Evolutionary conservation across 2,113 vertebrate genomes (phyloP).

Genomic region (Leucoraja erinaceus): DNA sequence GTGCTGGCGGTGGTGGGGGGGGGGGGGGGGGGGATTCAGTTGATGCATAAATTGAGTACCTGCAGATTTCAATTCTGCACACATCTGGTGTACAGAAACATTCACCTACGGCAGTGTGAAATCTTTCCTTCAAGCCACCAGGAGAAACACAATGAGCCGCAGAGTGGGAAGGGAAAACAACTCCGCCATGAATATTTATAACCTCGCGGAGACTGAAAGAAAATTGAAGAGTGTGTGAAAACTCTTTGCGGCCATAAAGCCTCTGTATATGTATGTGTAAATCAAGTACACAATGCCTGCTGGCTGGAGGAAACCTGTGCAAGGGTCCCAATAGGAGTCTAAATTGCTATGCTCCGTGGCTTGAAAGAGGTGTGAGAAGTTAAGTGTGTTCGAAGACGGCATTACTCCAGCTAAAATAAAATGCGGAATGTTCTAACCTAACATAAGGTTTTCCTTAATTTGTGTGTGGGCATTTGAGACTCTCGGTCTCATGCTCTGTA

Average conservation of each 20-base stretch:
- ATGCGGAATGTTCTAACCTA: background rate
- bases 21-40: background rate
- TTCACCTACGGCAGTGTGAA: constrained; percentile 37
- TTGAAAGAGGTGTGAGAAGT: constrained; percentile 1
- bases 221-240: constrained; percentile 31
- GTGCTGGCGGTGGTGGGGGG: no score
- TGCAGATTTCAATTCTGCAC: constrained; percentile 8
- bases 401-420: background rate
- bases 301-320: background rate
- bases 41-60: constrained; percentile 17
- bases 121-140: constrained; percentile 28
- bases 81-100: constrained; percentile 35
- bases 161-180: constrained; percentile 3
- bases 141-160: constrained; percentile 18
- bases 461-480: constrained; percentile 16
- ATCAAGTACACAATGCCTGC: background rate
- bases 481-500: background rate
- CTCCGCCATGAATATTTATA: constrained; percentile 18
- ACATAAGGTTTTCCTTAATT: background rate
- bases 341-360: constrained; percentile 3
- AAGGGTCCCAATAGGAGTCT: constrained; percentile 1
- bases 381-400: background rate
- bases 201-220: background rate
- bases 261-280: background rate
- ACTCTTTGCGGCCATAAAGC: background rate